These are phyloP conservation scores for Acanthurus leucopareius DNA, from an alignment of 2,797 vertebrate species.

Conservation along the genomic window DNA sequence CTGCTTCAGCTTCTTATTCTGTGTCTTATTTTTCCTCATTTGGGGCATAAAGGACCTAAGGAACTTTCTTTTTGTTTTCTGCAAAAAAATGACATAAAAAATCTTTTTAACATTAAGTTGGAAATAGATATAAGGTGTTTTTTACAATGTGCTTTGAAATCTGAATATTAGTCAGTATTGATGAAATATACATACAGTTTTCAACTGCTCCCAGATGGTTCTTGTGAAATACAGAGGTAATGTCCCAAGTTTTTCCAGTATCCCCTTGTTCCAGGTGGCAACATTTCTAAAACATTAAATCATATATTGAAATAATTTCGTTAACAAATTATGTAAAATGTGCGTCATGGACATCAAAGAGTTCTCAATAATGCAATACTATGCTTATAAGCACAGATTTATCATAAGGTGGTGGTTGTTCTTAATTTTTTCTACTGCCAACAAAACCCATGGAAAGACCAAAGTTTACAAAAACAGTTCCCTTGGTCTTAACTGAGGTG, in stretches of 20 bases:
- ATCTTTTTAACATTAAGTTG: not conserved
- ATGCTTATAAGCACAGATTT: too few species aligned
- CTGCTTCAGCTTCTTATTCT: slow-evolving; percentile 53
- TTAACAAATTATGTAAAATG: not conserved
- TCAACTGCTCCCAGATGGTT: slow-evolving; percentile 65
- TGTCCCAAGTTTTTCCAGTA: slow-evolving; percentile 58
- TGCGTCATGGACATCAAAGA: not conserved
- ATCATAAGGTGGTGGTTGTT: too few species aligned
- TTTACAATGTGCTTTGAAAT: not conserved
- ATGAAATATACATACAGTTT: slow-evolving; percentile 50
- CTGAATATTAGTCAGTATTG: not conserved
- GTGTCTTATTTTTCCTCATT: slow-evolving; percentile 57
- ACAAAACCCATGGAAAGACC: too few species aligned
- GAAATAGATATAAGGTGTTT: not conserved
- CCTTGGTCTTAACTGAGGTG: too few species aligned
- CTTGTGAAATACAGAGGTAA: slow-evolving; percentile 75
- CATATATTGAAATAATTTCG: not conserved
- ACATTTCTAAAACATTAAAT: slow-evolving; percentile 55
- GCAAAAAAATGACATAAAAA: not conserved
- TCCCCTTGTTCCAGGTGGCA: slow-evolving; percentile 69
- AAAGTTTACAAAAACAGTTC: too few species aligned
- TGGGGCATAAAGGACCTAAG: slow-evolving; percentile 65
- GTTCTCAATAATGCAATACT: too few species aligned
- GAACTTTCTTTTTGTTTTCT: slow-evolving; percentile 67
- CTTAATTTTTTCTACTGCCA: too few species aligned